phyloP scores from a whole-genome alignment of 2,888 invertebrate species.

The Gymnoscelis rufifasciata region DNA sequence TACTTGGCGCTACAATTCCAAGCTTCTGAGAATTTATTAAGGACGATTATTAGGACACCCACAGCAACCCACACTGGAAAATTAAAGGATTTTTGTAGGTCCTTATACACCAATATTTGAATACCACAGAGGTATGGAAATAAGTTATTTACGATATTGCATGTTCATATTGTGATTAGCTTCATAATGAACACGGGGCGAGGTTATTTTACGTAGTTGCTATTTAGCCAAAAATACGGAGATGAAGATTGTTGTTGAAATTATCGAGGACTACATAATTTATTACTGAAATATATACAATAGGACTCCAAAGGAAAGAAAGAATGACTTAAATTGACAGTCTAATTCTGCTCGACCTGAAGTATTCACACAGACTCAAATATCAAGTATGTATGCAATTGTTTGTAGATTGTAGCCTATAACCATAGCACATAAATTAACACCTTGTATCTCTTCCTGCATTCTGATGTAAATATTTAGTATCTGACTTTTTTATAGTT shows the following conservation, averaged over 20 bases:
- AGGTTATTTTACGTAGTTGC: slow-evolving; percentile 5
- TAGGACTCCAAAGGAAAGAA: no score
- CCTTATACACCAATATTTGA: background rate
- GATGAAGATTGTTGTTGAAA: background rate
- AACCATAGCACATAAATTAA: background rate
- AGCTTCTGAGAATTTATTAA: slow-evolving; percentile 3
- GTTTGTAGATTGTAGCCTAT: background rate
- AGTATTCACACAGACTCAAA: no score
- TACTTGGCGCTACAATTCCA: slow-evolving; percentile 2
- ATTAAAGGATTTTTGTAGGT: slow-evolving; percentile 15
- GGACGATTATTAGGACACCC: slow-evolving; percentile 8
- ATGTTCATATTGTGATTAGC: slow-evolving; percentile 21
- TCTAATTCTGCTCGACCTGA: no score
- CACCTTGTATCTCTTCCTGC: slow-evolving; percentile 1
- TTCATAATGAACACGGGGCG: slow-evolving; percentile 16
- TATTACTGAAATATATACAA: no score
- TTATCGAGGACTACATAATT: background rate
- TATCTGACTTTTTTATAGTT: slow-evolving; percentile 3
- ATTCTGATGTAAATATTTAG: slow-evolving; percentile 9
- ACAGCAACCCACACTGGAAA: slow-evolving; percentile 5
- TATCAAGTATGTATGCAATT: background rate
- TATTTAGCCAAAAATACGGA: background rate
- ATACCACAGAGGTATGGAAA: slow-evolving; percentile 16
- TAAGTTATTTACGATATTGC: slow-evolving; percentile 15
- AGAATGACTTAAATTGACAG: no score